These are phyloP conservation scores for Orientallactaga bullata DNA, from an alignment of 2,113 vertebrate species.

Conservation along the genomic window DNA sequence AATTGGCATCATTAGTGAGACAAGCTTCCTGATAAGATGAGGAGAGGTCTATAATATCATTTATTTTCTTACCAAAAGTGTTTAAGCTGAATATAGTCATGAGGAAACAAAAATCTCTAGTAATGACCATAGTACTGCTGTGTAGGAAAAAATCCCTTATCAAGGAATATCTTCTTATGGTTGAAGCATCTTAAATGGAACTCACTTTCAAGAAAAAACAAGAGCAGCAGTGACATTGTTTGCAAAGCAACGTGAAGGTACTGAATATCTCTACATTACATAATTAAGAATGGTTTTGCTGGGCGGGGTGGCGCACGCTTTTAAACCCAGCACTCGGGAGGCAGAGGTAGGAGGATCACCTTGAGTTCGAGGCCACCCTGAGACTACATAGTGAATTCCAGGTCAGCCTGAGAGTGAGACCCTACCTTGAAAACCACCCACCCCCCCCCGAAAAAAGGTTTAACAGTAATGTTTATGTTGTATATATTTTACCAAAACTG, in stretches of 20 bases:
- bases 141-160: neutral
- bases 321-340: too few species aligned
- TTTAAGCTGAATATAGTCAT: constrained; percentile 2
- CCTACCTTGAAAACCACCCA: too few species aligned
- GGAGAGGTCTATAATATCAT: neutral
- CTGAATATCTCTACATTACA: neutral
- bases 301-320: too few species aligned
- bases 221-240: accelerated
- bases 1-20: neutral
- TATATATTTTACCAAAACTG: neutral
- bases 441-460: too few species aligned
- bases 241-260: neutral
- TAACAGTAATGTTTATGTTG: neutral
- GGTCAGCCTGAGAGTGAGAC: too few species aligned
- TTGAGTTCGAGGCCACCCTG: too few species aligned
- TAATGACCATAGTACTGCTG: neutral
- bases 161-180: neutral
- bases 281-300: neutral
- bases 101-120: constrained; percentile 3
- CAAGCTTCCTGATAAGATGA: neutral
- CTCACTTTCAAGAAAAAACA: constrained; percentile 14
- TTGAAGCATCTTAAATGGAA: neutral
- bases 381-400: too few species aligned
- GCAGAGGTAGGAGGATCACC: too few species aligned
- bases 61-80: constrained; percentile 9